Conservation (phyloP, 92 coral and sea anemone genomes). For the Parazoanthus darwini region DNA sequence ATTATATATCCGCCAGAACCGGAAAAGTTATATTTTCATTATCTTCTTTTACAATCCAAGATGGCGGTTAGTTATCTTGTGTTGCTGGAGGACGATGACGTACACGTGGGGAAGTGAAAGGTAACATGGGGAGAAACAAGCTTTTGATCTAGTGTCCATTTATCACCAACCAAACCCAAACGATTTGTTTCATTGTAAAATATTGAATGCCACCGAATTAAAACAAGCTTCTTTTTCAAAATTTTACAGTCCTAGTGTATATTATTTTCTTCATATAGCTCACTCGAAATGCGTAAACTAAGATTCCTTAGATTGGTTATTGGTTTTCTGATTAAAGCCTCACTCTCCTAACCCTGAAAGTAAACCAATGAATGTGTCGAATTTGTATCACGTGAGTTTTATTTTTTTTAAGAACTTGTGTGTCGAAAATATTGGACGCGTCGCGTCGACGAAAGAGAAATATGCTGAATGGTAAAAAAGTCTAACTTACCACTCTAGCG, state of each 20-base stretch:
- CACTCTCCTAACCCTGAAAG: constrained; percentile 34
- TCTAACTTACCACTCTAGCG: too few relatives aligned
- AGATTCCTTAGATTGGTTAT: not conserved
- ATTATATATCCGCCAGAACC: constrained; percentile 89
- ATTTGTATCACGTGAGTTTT: constrained; percentile 18
- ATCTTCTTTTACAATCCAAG: constrained; percentile 74
- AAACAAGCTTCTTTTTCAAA: not conserved
- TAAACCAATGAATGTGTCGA: constrained; percentile 18
- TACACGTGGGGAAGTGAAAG: constrained; percentile 87
- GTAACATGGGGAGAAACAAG: constrained; percentile 40
- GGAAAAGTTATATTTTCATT: constrained; percentile 69
- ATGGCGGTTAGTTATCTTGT: constrained; percentile 80
- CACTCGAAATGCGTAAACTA: not conserved
- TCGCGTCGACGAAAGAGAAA: too few relatives aligned
- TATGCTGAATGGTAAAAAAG: too few relatives aligned
- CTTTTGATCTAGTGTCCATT: constrained; percentile 43
- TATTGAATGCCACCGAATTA: not conserved
- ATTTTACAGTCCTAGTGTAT: not conserved
- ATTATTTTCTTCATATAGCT: not conserved
- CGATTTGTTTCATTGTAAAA: not conserved
- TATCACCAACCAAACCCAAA: not conserved
- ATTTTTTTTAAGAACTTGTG: not conserved
- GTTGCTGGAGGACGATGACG: constrained; percentile 81
- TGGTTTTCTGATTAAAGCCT: constrained; percentile 21
- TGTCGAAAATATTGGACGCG: too few relatives aligned